Percentiles rank a stretch among this genome's conserved stretches.
Conservation (phyloP, 2,113 vertebrate species). For the Proterorhinus semilunaris region DNA sequence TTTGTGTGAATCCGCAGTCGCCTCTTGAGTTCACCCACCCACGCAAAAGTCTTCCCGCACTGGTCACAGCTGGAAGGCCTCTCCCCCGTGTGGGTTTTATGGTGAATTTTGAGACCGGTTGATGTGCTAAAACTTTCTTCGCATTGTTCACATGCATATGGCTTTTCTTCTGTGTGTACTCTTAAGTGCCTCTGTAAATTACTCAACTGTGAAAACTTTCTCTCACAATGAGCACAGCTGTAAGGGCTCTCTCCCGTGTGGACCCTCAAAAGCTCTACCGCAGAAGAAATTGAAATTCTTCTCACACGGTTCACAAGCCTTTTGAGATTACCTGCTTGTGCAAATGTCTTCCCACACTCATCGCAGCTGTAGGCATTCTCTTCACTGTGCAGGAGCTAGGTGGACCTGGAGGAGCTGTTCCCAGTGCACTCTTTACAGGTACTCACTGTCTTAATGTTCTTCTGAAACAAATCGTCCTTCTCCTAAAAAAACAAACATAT, state of each 20-base stretch:
- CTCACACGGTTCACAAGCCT: not conserved
- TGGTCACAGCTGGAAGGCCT: too few relatives aligned
- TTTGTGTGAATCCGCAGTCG: not conserved
- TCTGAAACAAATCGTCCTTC: too few relatives aligned
- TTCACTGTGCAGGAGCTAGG: not conserved
- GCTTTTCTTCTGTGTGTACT: not conserved
- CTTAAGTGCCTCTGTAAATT: not conserved
- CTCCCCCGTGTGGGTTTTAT: not conserved
- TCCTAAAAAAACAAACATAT: too few relatives aligned
- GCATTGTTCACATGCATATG: not conserved
- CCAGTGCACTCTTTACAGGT: not conserved
- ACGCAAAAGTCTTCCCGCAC: not conserved
- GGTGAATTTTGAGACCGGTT: not conserved
- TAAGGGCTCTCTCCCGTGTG: not conserved
- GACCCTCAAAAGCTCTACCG: not conserved
- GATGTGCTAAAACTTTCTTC: not conserved
- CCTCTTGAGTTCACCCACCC: not conserved
- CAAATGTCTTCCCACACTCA: not conserved
- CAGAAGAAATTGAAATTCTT: not conserved
- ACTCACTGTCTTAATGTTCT: not conserved
- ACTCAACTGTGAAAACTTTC: not conserved
- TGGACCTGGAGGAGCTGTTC: not conserved
- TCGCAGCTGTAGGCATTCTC: not conserved
- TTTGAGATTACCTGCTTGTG: not conserved
- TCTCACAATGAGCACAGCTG: not conserved